Conservation (phyloP, 2,113 vertebrate species). For the Craseonycteris thonglongyai region DNA sequence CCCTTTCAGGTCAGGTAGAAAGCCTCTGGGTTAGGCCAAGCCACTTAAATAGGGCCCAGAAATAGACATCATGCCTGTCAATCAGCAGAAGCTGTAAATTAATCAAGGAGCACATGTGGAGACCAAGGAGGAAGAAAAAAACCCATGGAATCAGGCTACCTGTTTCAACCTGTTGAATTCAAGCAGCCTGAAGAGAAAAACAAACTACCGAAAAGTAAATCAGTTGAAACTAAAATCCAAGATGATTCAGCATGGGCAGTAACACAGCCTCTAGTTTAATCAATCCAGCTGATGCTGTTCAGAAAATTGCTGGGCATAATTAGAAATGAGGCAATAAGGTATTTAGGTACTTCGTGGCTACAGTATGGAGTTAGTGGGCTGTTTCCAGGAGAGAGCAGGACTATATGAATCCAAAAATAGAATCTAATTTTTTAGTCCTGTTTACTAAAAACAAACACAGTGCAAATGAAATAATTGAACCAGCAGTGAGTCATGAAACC, state of each 20-base stretch:
- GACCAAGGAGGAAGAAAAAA: conserved; percentile 49
- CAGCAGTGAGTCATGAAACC: conserved; percentile 17
- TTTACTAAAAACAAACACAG: conserved; percentile 40
- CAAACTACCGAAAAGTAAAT: conserved; percentile 55
- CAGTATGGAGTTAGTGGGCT: background rate
- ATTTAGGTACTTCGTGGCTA: conserved; percentile 12
- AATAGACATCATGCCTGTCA: conserved; percentile 57
- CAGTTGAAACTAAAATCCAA: conserved; percentile 57
- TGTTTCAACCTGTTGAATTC: conserved; percentile 60
- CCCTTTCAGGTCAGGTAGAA: conserved; percentile 47
- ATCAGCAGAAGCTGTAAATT: conserved; percentile 43
- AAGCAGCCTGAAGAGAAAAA: conserved; percentile 57
- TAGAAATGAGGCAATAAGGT: conserved; percentile 4
- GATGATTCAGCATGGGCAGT: conserved; percentile 39
- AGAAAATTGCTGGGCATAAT: conserved; percentile 32
- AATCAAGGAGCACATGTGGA: conserved; percentile 53
- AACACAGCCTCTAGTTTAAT: conserved; percentile 49
- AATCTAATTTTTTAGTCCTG: conserved; percentile 24
- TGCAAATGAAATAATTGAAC: conserved; percentile 38
- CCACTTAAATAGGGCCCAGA: conserved; percentile 50
- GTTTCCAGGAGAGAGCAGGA: background rate
- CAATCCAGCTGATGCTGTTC: conserved; percentile 44
- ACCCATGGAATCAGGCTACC: conserved; percentile 51
- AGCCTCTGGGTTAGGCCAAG: conserved; percentile 35
- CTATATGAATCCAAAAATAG: conserved; percentile 33